Conservation (phyloP, 2,888 invertebrate species). For the Yponomeuta evonymella region DNA sequence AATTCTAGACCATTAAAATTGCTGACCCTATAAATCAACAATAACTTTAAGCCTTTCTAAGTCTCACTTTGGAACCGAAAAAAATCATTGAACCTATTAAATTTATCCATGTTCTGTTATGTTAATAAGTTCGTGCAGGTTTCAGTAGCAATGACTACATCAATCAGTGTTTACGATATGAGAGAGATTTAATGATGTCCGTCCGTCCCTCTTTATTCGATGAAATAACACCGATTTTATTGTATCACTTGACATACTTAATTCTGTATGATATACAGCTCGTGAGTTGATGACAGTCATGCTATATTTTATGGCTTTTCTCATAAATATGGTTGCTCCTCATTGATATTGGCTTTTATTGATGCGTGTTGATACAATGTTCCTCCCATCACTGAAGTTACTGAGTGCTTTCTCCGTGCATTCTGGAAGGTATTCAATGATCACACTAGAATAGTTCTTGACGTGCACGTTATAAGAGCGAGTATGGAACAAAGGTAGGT, state of each 20-base stretch:
- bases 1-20: background rate
- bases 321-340: conserved; percentile 48
- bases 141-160: background rate
- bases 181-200: background rate
- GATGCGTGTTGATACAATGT: conserved; percentile 26
- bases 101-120: background rate
- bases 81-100: background rate
- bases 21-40: background rate
- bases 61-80: background rate
- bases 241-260: conserved; percentile 1
- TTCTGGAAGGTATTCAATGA: too few species aligned
- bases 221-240: background rate
- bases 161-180: background rate
- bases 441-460: too few species aligned
- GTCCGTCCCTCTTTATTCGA: background rate
- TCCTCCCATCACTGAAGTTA: background rate
- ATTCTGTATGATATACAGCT: background rate
- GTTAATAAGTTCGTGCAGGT: background rate
- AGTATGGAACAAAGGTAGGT: too few species aligned
- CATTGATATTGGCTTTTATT: conserved; percentile 51
- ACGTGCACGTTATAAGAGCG: too few species aligned
- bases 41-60: background rate
- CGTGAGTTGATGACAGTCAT: conserved; percentile 34
- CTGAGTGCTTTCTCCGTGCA: background rate
- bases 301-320: conserved; percentile 37